Conservation (phyloP, 2,113 vertebrate species). For the Acanthochromis polyacanthus region DNA sequence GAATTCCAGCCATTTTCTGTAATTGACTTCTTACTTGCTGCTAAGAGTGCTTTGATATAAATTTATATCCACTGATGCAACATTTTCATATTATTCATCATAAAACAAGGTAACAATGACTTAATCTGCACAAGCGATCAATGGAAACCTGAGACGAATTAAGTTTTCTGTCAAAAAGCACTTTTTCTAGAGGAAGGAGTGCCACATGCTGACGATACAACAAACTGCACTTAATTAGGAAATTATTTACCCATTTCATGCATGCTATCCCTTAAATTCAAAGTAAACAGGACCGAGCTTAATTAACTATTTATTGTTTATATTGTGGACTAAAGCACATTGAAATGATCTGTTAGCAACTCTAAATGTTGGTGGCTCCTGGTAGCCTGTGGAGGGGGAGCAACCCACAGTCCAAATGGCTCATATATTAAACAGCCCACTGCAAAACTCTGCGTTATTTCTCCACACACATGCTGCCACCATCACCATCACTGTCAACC, state of each 20-base stretch:
- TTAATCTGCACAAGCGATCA: not conserved
- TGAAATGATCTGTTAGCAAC: conserved; percentile 48
- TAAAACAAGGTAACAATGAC: not conserved
- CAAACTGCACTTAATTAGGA: not conserved
- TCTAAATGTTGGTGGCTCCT: conserved; percentile 35
- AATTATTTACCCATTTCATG: conserved; percentile 27
- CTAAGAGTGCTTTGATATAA: too few relatives aligned
- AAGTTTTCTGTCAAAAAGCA: not conserved
- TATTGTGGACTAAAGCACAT: conserved; percentile 24
- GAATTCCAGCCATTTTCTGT: too few relatives aligned
- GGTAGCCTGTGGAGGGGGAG: conserved; percentile 7
- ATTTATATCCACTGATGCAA: too few relatives aligned
- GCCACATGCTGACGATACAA: conserved; percentile 12
- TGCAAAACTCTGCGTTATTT: conserved; percentile 46
- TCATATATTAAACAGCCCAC: conserved; percentile 28
- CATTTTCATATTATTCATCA: not conserved
- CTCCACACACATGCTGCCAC: conserved; percentile 30
- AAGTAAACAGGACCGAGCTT: conserved; percentile 14
- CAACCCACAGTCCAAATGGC: conserved; percentile 42
- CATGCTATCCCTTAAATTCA: conserved; percentile 15
- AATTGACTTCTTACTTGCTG: too few relatives aligned
- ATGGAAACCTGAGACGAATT: not conserved
- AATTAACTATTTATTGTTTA: conserved; percentile 46
- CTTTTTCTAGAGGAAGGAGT: not conserved
- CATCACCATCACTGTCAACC: conserved; percentile 52